Conservation (phyloP, 1,140 invertebrate species). For the Diploscapter pachys region DNA sequence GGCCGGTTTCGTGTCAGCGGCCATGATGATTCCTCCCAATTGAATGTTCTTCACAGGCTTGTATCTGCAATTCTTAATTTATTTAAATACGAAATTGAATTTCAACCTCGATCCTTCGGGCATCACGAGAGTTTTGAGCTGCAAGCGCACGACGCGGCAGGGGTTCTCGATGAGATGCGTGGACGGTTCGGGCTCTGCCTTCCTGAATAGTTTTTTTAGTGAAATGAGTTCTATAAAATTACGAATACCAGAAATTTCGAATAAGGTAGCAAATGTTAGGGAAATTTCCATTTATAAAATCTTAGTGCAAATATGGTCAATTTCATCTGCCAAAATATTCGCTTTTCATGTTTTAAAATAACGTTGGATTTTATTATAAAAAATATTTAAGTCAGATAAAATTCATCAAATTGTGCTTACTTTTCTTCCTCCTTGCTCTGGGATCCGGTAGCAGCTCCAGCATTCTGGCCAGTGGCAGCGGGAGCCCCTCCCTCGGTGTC, state of each 20-base stretch:
- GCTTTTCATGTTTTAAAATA: no score
- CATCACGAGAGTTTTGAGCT: constrained; percentile 80
- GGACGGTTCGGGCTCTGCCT: constrained; percentile 69
- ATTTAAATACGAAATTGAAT: background rate
- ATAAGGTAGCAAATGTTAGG: no score
- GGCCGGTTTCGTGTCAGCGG: constrained; percentile 73
- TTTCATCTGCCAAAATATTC: no score
- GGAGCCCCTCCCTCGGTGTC: background rate
- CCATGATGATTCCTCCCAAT: constrained; percentile 89
- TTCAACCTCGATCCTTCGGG: constrained; percentile 66
- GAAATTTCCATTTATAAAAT: no score
- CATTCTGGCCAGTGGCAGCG: background rate
- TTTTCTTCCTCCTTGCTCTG: constrained; percentile 57
- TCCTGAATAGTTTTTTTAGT: constrained; percentile 63
- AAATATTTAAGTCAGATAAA: no score
- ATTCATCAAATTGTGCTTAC: constrained; percentile 65
- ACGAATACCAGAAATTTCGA: no score
- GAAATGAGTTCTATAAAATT: no score
- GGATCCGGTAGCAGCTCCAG: no score
- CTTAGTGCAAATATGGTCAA: no score
- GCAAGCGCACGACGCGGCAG: constrained; percentile 84
- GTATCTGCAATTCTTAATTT: constrained; percentile 65
- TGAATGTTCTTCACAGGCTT: constrained; percentile 76
- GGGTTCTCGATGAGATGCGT: constrained; percentile 92
- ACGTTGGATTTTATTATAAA: no score